Evolutionary conservation across 2,797 vertebrate genomes (phyloP), one percentile per base, ranked within the genome.

Genomic region (Loris lydekkerianus): DNA sequence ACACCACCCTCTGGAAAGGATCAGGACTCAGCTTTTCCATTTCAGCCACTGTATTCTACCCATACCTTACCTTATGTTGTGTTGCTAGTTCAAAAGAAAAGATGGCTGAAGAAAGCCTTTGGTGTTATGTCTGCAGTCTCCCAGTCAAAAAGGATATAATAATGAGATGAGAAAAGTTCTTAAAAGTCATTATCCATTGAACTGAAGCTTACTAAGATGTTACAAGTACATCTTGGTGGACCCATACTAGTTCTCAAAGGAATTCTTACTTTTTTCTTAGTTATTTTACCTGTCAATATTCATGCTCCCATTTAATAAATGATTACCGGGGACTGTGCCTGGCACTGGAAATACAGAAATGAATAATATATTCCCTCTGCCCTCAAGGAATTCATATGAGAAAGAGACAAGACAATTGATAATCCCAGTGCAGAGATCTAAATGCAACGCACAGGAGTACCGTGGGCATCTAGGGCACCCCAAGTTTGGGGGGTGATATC

Each of bases 121-220:
- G 31, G 53, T 17, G 40, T 81, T 95, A 67, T 61, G 23, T 81
- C 13, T 81, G 4, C 20, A 94, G 46, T 82, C 31, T 73, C 29
- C 23, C 9, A 73, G 31, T 81, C 4, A n/a, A 76, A 92, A 84
- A 78, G 7, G 85, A 53, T 89, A 67, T 63, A 82, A 58, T 21
- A 70, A 86, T 82, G 10, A 93, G 40, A 94, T 89, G 29, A 94
- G 40, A 94, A 91, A 89, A 56, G 46, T 81, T 94, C 23, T 86
- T 83, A 70, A 85, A 58, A 49, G 31, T 67, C 40, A 77, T 87
- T 89, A 85, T 90, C 75, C n/a, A 81, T 49, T 65, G 25, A 94
- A 89, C 46, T 88, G 90, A 95, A 6, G 29, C 85, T 43, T 94
- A 20, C 65, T 86, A 53, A 83, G 49, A 86, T 80, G 25, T 70